A percentile compares a stretch with the other conserved stretches of the same genome.
These are phyloP conservation scores for Rhadinocentrus ornatus DNA, from an alignment of 2,797 vertebrate genomes.

Conservation along the genomic window DNA sequence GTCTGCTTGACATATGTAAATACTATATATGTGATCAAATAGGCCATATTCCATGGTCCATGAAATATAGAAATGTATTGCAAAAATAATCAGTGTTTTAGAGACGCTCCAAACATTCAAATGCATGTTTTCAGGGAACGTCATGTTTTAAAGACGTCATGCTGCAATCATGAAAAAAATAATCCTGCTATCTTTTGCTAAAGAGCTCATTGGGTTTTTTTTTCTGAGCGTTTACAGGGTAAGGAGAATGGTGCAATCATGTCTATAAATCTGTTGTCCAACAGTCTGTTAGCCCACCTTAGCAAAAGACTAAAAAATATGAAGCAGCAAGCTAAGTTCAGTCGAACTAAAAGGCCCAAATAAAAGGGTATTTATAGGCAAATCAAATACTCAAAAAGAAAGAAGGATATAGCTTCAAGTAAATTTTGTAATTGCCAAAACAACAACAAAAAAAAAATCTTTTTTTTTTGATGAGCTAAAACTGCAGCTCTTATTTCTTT, in stretches of 20 bases:
- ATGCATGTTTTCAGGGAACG: background rate
- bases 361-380: background rate
- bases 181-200: background rate
- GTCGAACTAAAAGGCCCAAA: too few relatives aligned
- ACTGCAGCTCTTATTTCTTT: slow-evolving; percentile 5
- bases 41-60: background rate
- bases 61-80: background rate
- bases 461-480: background rate
- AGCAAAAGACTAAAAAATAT: background rate
- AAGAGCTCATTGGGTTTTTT: background rate
- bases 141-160: background rate
- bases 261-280: background rate
- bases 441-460: background rate
- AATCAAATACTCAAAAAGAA: background rate
- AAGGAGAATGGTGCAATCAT: too few relatives aligned
- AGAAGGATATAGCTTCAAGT: too few relatives aligned
- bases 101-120: background rate
- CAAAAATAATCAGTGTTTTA: background rate
- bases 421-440: too few relatives aligned
- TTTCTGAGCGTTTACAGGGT: background rate
- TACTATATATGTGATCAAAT: background rate
- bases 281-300: background rate
- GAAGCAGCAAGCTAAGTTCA: too few relatives aligned
- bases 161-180: background rate
- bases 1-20: background rate